These are phyloP conservation scores for Salmo trutta DNA, from an alignment of 2,797 vertebrate species.

Conservation along the genomic window DNA sequence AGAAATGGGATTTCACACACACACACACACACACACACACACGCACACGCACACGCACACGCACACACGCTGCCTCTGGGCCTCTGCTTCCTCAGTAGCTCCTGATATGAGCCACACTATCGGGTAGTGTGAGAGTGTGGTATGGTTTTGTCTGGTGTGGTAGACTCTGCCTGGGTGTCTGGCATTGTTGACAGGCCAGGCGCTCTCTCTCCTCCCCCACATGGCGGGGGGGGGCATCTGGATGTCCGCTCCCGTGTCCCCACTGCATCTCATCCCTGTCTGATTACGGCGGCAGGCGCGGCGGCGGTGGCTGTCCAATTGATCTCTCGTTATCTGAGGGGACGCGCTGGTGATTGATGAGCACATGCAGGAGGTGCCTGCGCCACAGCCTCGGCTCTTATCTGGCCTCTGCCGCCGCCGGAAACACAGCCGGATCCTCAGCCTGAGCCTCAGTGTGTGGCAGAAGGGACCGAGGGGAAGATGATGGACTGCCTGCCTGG, in stretches of 20 bases:
- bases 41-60: neutral
- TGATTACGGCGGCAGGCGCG: neutral
- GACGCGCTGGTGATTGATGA: conserved; percentile 27
- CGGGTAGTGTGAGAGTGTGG: neutral
- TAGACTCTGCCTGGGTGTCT: conserved; percentile 1
- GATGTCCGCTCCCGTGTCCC: neutral
- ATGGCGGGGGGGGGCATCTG: neutral
- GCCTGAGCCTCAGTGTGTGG: neutral
- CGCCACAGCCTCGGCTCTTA: conserved; percentile 11
- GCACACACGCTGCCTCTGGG: neutral
- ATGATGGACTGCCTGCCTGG: conserved; percentile 12
- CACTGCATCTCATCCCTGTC: neutral
- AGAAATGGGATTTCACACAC: conserved; percentile 52
- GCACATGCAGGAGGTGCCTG: conserved; percentile 16
- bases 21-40: neutral
- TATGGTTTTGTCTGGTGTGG: neutral
- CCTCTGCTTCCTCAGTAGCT: neutral
- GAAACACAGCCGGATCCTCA: conserved; percentile 3
- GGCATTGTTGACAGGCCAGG: neutral
- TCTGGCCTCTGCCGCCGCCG: conserved; percentile 6
- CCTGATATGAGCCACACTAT: neutral
- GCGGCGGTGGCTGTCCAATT: conserved; percentile 12
- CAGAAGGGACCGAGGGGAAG: neutral
- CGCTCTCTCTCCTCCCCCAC: neutral
- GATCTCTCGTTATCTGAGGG: conserved; percentile 27